These are phyloP conservation scores for Planiliza haematocheilus DNA, from an alignment of 2,113 vertebrate genomes.

Conservation along the genomic window DNA sequence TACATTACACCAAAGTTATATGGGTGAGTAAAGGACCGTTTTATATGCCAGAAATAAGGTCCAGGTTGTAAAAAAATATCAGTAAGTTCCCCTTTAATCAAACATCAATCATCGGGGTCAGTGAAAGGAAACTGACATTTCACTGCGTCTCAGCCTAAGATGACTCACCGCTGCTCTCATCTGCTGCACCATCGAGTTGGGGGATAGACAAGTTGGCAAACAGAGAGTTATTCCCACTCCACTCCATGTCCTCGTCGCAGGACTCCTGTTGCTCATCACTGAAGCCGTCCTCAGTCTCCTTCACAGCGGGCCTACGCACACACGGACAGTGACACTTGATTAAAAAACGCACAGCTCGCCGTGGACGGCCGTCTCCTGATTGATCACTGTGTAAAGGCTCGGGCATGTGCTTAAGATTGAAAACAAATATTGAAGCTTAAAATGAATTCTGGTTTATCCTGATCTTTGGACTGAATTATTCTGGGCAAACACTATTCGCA, in stretches of 20 bases:
- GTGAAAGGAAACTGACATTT: slow-evolving; percentile 32
- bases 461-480: neutral
- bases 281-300: slow-evolving; percentile 85
- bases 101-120: slow-evolving; percentile 26
- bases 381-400: neutral
- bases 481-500: too few species aligned
- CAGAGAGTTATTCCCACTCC: slow-evolving; percentile 88
- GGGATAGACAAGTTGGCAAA: slow-evolving; percentile 93
- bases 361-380: neutral
- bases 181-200: slow-evolving; percentile 97
- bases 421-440: neutral
- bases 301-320: slow-evolving; percentile 79
- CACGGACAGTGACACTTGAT: slow-evolving; percentile 6
- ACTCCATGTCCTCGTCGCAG: slow-evolving; percentile 96
- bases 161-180: slow-evolving; percentile 94
- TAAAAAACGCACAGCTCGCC: slow-evolving; percentile 3
- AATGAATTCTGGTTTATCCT: too few species aligned
- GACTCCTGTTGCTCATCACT: slow-evolving; percentile 90
- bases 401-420: too few species aligned
- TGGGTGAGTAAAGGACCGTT: too few species aligned
- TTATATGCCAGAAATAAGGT: too few species aligned
- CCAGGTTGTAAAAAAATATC: too few species aligned
- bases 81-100: too few species aligned
- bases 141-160: neutral
- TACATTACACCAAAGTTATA: too few species aligned